Base-by-base conservation (phyloP, 2,888 invertebrate species). In the Alviniconcha strummeri region DNA sequence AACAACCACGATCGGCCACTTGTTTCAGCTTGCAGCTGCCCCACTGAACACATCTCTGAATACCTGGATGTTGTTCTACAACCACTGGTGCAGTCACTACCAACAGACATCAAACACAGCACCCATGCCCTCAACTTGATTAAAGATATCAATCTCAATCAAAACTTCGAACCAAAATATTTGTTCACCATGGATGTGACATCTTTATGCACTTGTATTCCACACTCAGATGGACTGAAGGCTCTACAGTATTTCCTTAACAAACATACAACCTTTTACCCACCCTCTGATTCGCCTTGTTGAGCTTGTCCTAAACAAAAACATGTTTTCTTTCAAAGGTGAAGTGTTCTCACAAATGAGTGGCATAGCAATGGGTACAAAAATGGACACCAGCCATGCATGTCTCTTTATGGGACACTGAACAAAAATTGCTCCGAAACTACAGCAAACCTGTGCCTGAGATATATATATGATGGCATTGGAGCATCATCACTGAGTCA, bases 1-100 rank as follows among this genome's bases (percentile, higher is more conserved):
- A 78, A 78, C 69, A 82, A 85, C 36, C 84, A 84, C 17, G 85
- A 85, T 4, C 79, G 84, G 36, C 86, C 85, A 7, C 84, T 86
- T 17, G 83, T 86, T 2, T 86, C 85, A 1, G 78, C 83, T 17
- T 71, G 69, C 36, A 36, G n/a, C 11, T 80, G 79, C 56, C 60
- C 80, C 15, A 80, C 83, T 54, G 83, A 83, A 79, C 17, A 79
- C 9, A 72, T 83, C 8, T 83, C 83, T 55, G 71, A 71, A 17
- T 83, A 69, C 78, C 56, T 83, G 52, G 79, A 83, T 15, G 19
- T 9, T 55, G n/a, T 80, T 13, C 72, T 78, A 2, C 55, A 57
- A 5, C 55, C 54, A 17, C 13, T 71, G 15, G 79, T 71, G 4
- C 52, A 76, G 4, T 60, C 19, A 36, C 57, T 76, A 11, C 7